phyloP scores from a whole-genome alignment of 2,797 vertebrate genomes.

The Adelosebastes latens region DNA sequence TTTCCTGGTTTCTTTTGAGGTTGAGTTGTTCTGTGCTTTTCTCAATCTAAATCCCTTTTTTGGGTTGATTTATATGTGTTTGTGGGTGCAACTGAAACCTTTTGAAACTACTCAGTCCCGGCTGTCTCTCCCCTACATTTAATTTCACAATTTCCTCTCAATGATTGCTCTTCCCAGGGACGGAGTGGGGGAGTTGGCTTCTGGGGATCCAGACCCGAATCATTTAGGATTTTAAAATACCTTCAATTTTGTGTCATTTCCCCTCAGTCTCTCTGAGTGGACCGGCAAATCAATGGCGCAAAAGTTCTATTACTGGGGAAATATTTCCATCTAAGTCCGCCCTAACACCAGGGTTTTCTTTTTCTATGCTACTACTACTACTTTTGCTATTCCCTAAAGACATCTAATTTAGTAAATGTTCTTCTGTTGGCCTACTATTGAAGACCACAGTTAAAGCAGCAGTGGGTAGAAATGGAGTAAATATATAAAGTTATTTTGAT shows the following conservation, averaged over 20 bases:
- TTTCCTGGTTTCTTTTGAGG: slow-evolving; percentile 34
- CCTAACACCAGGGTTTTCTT: neutral
- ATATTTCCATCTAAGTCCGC: neutral
- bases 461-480: too few relatives aligned
- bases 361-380: too few relatives aligned
- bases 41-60: slow-evolving; percentile 8
- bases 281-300: neutral
- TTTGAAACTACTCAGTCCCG: neutral
- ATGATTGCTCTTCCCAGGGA: neutral
- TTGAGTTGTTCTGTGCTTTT: neutral
- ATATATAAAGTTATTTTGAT: too few relatives aligned
- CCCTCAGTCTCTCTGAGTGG: neutral
- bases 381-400: too few relatives aligned
- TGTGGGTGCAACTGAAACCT: neutral
- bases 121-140: neutral
- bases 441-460: too few relatives aligned
- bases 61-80: slow-evolving; percentile 4
- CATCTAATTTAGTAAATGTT: neutral
- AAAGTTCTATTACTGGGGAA: neutral
- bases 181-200: neutral
- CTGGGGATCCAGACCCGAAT: neutral
- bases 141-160: neutral
- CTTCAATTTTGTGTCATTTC: neutral
- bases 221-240: neutral
- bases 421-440: neutral